A percentile compares a stretch with the other conserved stretches of the same genome.
These are phyloP conservation scores for Palythoa grandiflora DNA, from an alignment of 92 coral and sea anemone species.

Conservation along the genomic window DNA sequence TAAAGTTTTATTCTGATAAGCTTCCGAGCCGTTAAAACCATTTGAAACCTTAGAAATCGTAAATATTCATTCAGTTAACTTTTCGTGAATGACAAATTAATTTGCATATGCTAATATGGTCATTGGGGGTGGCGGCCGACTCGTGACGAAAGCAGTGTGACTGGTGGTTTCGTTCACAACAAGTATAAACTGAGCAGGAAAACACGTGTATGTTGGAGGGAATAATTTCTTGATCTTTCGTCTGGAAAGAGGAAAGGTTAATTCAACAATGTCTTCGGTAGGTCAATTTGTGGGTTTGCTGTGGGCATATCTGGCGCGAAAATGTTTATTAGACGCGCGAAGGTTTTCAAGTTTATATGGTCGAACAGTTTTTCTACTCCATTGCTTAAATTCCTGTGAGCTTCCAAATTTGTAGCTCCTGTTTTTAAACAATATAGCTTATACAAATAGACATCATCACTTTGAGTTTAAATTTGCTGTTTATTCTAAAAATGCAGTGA, in stretches of 20 bases:
- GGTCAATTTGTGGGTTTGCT: neutral
- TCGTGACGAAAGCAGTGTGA: constrained; percentile 5
- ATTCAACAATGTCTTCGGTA: constrained; percentile 44
- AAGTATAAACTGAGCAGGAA: neutral
- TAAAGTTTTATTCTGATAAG: neutral
- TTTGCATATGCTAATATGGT: neutral
- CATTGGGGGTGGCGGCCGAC: neutral
- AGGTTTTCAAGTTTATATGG: neutral
- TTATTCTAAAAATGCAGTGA: neutral
- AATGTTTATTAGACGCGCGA: neutral
- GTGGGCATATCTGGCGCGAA: constrained; percentile 4
- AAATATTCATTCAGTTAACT: neutral
- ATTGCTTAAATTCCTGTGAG: neutral
- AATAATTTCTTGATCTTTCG: no score
- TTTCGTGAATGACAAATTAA: neutral
- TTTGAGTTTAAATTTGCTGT: neutral
- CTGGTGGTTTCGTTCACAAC: neutral
- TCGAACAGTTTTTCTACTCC: neutral
- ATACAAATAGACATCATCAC: neutral
- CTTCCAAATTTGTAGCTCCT: neutral
- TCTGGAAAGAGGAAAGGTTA: neutral
- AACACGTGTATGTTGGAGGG: constrained; percentile 11
- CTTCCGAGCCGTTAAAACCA: neutral
- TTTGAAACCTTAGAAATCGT: neutral
- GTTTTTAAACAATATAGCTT: no score